Evolutionary conservation across 2,113 vertebrate species (phyloP), one percentile per base, ranked within the genome.

Genomic region (Rhea americana): DNA sequence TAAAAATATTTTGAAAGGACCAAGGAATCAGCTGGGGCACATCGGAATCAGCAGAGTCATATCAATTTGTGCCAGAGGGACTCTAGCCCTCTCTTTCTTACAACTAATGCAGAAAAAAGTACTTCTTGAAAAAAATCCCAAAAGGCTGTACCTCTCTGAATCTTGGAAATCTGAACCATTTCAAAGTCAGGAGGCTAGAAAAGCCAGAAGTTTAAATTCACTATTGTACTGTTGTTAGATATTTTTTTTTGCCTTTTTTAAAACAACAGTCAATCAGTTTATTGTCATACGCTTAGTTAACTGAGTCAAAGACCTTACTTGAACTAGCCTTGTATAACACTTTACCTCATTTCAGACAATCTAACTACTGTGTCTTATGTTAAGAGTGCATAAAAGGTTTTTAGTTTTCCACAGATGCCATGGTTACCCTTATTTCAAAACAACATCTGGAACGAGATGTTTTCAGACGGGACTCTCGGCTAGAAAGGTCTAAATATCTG

Each of bases 321-420:
- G 95, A 96, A 95, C 94, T 26, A 74, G 62, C 74, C 87, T 92
- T 94, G 82, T 91, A 81, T 91, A 96, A 95, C 66, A 79, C 92
- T 70, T 72, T 17, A 67, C 51, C 90, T 93, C 75, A 83, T 76
- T 91, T 89, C 89, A 94, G 85, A 96, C 91, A 96, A 94, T 93
- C 73, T 85, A 85, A 95, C 92, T 93, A 95, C 84, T 95, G 92
- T 95, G 82, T 84, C 77, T 79, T 73, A 75, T 1, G 9, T 76
- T 86, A n/a, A 58, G 78, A 85, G 82, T 4, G 41, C 81, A 97
- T 91, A 98, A 97, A 97, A 97, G 94, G 58, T 89, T 72, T 89
- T 96, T 96, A 98, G 92, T 97, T 94, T 96, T 97, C 90, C 90
- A 89, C 91, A 95, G 91, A 94, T 95, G 95, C 96, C 96, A 97